phyloP scores from a whole-genome alignment of 2,797 vertebrate genomes.

The Parauchenoglanis ngamensis region DNA sequence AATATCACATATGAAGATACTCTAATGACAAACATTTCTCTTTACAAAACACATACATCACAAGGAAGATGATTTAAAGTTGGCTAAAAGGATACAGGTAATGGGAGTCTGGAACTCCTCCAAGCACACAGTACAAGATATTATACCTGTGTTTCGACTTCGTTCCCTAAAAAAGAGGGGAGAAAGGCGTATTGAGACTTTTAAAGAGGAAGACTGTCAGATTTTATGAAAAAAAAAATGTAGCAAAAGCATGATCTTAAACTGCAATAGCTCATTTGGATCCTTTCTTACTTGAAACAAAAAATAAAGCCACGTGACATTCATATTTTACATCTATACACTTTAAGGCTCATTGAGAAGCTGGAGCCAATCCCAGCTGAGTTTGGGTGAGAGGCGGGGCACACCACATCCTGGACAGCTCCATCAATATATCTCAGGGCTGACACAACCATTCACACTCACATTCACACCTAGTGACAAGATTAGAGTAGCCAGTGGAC shows the following conservation, averaged over 20 bases:
- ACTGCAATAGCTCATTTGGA: not conserved
- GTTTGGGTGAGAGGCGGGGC: no score
- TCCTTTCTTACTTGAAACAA: not conserved
- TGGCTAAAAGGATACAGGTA: conserved; percentile 87
- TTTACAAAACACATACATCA: not conserved
- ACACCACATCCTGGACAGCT: no score
- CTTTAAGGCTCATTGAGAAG: no score
- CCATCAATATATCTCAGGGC: no score
- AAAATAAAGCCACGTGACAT: not conserved
- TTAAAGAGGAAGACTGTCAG: not conserved
- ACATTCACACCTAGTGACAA: no score
- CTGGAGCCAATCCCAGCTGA: no score
- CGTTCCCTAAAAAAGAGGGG: conserved; percentile 77
- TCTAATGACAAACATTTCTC: not conserved
- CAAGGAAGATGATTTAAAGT: not conserved
- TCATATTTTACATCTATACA: not conserved
- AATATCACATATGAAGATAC: not conserved
- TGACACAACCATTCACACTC: no score
- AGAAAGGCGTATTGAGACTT: not conserved
- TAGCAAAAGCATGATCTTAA: not conserved
- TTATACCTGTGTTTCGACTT: conserved; percentile 91
- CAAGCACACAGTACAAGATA: conserved; percentile 91
- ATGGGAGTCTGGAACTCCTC: conserved; percentile 97
- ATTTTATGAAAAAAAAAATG: not conserved
- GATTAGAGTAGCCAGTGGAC: no score